These are phyloP conservation scores for Bombus balteatus DNA, from an alignment of 1,140 invertebrate genomes.

Conservation along the genomic window DNA sequence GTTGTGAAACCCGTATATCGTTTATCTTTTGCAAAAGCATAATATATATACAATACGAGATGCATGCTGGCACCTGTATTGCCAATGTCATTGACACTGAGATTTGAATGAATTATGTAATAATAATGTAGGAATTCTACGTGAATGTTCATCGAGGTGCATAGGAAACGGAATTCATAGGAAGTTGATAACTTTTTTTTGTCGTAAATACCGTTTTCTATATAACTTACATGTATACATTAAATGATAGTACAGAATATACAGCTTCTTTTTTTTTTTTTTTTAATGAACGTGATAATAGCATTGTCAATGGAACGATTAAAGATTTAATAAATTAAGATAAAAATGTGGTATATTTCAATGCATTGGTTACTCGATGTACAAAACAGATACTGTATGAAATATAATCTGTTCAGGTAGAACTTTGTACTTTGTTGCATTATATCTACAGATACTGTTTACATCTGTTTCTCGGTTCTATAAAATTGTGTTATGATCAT, in stretches of 20 bases:
- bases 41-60: slow-evolving; percentile 43
- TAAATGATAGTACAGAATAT: neutral
- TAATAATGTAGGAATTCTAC: slow-evolving; percentile 8
- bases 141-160: neutral
- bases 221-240: neutral
- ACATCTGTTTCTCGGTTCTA: slow-evolving; percentile 27
- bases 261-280: neutral
- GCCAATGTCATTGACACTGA: slow-evolving; percentile 61
- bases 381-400: slow-evolving; percentile 56
- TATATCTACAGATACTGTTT: slow-evolving; percentile 40
- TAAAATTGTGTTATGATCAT: slow-evolving; percentile 32
- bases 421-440: slow-evolving; percentile 58
- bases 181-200: neutral
- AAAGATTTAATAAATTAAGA: slow-evolving; percentile 44
- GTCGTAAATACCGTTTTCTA: neutral
- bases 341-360: slow-evolving; percentile 59
- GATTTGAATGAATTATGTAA: slow-evolving; percentile 33
- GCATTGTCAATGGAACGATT: slow-evolving; percentile 40
- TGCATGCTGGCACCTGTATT: slow-evolving; percentile 75
- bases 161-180: slow-evolving; percentile 20
- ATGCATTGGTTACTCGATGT: slow-evolving; percentile 45
- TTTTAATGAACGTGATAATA: slow-evolving; percentile 3
- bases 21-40: slow-evolving; percentile 53
- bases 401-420: slow-evolving; percentile 60
- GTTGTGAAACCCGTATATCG: slow-evolving; percentile 55